Evolutionary conservation across 2,113 vertebrate genomes (phyloP), one percentile per base, ranked within the genome.

Genomic region (Spea multiplicata): DNA sequence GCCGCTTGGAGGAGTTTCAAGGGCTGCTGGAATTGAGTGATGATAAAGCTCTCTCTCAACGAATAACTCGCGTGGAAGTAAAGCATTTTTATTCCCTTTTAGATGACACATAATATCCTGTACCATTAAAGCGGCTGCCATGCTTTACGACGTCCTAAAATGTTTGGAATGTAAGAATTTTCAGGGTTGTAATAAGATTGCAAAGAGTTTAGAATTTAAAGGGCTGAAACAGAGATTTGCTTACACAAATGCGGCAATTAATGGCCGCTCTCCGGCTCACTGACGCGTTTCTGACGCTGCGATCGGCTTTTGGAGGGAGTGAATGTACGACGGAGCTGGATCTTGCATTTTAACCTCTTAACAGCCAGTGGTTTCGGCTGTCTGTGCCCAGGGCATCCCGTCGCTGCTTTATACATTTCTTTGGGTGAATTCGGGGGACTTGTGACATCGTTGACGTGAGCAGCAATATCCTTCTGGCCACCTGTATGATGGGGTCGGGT

Each of bases 101-200:
- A 67, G 64, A 73, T 80, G 71, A 80, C 78, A 80, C 71, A 80
- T 73, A 80, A 80, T 80, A 73, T 80, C 78, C 78, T 74, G 78
- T 80, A n/a, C 78, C 71, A 74, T 80, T 74, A 80, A 80, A 80
- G 55, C 78, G 59, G 71, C 78, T 50, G 71, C 71, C 62, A 61
- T 80, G 12, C 71, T 80, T 80, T 80, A 80, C 65, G 71, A 67
- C 50, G 65, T 68, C 71, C 78, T 80, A 74, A 80, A 80, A 80
- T 67, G 78, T 61, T 73, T 68, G 78, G 71, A 80, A 80, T 73
- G 69, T 80, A 67, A 57, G 78, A 80, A 68, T 73, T 67, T 80
- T 80, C 78, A 61, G 45, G 67, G 45, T 68, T 74, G 46, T 80
- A 74, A 80, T 74, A 73, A 79, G 77, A 79, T 66, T n/a, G 71